Evolutionary conservation across 2,797 vertebrate species (phyloP).

Genomic region (Melanogrammus aeglefinus): DNA sequence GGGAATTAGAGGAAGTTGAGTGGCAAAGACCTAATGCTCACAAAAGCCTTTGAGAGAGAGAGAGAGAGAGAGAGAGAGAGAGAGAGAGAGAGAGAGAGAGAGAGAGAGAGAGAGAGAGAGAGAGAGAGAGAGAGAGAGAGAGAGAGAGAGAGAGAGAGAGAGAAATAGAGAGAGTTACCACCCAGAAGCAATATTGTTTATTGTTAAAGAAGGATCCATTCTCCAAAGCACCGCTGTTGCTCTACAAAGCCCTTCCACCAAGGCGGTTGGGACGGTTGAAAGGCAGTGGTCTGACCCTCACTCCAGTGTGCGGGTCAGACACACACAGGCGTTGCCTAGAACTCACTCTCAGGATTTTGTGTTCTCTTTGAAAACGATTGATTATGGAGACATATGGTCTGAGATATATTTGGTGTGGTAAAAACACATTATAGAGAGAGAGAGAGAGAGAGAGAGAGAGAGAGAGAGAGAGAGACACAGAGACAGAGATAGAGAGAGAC

Average conservation of each 20-base stretch:
- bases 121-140: background rate
- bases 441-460: background rate
- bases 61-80: background rate
- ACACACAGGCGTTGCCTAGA: too few relatives aligned
- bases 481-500: background rate
- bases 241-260: too few relatives aligned
- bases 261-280: too few relatives aligned
- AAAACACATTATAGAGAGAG: background rate
- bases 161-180: background rate
- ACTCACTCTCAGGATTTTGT: background rate
- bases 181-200: too few relatives aligned
- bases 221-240: too few relatives aligned
- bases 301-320: background rate
- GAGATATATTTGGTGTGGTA: background rate
- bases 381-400: background rate
- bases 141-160: background rate
- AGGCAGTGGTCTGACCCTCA: background rate
- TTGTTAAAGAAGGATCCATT: too few relatives aligned
- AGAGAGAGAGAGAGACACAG: background rate
- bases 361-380: background rate
- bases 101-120: background rate
- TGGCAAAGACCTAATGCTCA: conserved; percentile 11
- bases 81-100: background rate
- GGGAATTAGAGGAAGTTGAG: conserved; percentile 26
- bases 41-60: conserved; percentile 17